Evolutionary conservation across 2,797 vertebrate species (phyloP).

Genomic region (Selene dorsalis): DNA sequence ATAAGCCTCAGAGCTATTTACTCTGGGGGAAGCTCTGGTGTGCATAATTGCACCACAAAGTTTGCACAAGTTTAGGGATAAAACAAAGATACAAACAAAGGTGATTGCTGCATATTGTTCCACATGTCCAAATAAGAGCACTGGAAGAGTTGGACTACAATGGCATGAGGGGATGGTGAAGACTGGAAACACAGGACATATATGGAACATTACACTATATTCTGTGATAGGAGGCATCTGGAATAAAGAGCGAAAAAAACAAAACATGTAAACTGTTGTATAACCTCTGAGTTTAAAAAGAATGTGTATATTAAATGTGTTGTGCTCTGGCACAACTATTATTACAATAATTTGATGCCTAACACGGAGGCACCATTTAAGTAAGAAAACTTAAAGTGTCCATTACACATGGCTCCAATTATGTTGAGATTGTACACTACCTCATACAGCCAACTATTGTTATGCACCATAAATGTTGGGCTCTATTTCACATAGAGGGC

Average conservation of each 20-base stretch:
- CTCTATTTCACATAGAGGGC: too few relatives aligned
- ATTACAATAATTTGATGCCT: too few relatives aligned
- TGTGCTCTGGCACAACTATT: too few relatives aligned
- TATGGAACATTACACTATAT: constrained; percentile 6
- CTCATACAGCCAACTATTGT: too few relatives aligned
- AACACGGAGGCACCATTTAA: too few relatives aligned
- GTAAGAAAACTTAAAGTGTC: too few relatives aligned
- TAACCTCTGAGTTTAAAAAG: neutral
- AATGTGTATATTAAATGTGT: too few relatives aligned
- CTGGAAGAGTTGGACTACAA: constrained; percentile 18
- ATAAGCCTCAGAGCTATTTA: neutral
- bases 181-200: constrained; percentile 22
- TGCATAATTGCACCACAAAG: neutral
- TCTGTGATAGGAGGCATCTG: neutral
- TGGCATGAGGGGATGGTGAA: constrained; percentile 13
- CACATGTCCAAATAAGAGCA: constrained; percentile 35
- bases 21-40: neutral
- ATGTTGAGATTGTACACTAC: too few relatives aligned
- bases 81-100: constrained; percentile 10
- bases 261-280: neutral
- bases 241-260: neutral
- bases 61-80: neutral
- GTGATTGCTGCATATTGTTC: constrained; percentile 7
- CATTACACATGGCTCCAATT: too few relatives aligned
- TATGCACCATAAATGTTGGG: too few relatives aligned